A percentile compares a stretch with the other conserved stretches of the same genome.
These are phyloP conservation scores for Sebastes itinus DNA, from an alignment of 2,797 vertebrate species.

Conservation along the genomic window DNA sequence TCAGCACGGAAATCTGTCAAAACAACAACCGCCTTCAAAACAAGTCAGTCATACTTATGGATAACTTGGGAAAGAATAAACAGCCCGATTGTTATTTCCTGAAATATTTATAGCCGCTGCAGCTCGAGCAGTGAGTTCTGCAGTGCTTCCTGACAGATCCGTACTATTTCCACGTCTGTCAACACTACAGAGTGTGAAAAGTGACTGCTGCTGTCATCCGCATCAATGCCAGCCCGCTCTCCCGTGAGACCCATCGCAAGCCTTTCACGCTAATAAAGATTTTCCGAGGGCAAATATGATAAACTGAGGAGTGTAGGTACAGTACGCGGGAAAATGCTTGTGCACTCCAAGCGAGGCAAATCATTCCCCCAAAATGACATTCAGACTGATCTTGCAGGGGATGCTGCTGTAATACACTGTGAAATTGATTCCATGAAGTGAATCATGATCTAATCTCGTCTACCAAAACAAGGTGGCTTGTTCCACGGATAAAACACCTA, in stretches of 20 bases:
- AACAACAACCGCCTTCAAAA: slow-evolving; percentile 70
- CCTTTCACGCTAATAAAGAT: slow-evolving; percentile 80
- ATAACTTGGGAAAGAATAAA: slow-evolving; percentile 66
- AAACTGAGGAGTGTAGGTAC: slow-evolving; percentile 76
- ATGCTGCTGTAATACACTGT: slow-evolving; percentile 80
- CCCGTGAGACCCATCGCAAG: slow-evolving; percentile 59
- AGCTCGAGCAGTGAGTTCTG: slow-evolving; percentile 44
- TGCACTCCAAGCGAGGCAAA: slow-evolving; percentile 73
- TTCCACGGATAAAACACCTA: slow-evolving; percentile 54
- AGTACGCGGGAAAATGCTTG: slow-evolving; percentile 58
- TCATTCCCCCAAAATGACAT: slow-evolving; percentile 77
- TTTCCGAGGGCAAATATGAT: slow-evolving; percentile 80
- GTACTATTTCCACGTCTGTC: slow-evolving; percentile 65
- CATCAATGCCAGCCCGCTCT: slow-evolving; percentile 50
- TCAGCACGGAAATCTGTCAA: slow-evolving; percentile 58
- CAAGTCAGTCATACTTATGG: slow-evolving; percentile 70
- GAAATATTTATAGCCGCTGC: slow-evolving; percentile 74
- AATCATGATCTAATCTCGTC: slow-evolving; percentile 80
- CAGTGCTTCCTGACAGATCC: slow-evolving; percentile 61
- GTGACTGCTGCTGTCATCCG: slow-evolving; percentile 63
- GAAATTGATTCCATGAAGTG: slow-evolving; percentile 86
- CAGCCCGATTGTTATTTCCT: slow-evolving; percentile 71
- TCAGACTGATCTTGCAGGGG: slow-evolving; percentile 75
- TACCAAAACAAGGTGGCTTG: slow-evolving; percentile 73
- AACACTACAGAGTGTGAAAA: slow-evolving; percentile 50